Evolutionary conservation across 2,888 invertebrate genomes (phyloP), one percentile per base, ranked within the genome.

Genomic region (Merodon equestris): DNA sequence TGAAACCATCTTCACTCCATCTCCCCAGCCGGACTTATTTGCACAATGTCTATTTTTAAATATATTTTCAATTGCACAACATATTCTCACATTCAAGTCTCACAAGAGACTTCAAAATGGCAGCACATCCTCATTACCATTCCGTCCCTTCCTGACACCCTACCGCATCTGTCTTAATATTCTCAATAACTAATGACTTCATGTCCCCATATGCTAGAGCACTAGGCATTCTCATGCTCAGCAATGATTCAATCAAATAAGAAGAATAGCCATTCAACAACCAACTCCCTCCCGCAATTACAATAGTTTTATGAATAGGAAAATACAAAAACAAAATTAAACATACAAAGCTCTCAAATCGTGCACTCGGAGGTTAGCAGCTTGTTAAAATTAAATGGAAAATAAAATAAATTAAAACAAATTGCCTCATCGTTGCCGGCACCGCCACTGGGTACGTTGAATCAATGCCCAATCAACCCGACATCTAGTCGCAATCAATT

Each of bases 111-210:
- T n/a, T n/a, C n/a, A 47, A 36, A 17, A 12, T 27, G 14, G 10
- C 36, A 9, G 38, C 47, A 51, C 47, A 63, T 58, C 51, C 51
- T 47, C 57, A 53, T 42, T 54, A 56, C 45, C 50, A 56, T 57
- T 61, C 36, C 36, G 36, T n/a, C n/a, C n/a, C n/a, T n/a, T n/a
- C n/a, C n/a, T 7, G 27, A 27, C 2, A 4, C 3, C 27, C 7
- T 27, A 4, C 27, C 7, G 27, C 27, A 7, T 27, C 27, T 7
- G 27, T 27, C 27, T 27, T 27, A 4, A 27, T 7, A 27, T 27
- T 27, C 7, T 27, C 66, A 48, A 64, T 66, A 72, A 61, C 56
- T 42, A 76, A 76, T 71, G 76, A 76, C 76, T 71, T 66, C 71
- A 68, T 76, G 66, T 54, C 64, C 56, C 36, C 38, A 17, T 34